A percentile compares a stretch with the other conserved stretches of the same genome.
phyloP scores from a whole-genome alignment of 1,140 invertebrate genomes.

The Halotydeus destructor region DNA sequence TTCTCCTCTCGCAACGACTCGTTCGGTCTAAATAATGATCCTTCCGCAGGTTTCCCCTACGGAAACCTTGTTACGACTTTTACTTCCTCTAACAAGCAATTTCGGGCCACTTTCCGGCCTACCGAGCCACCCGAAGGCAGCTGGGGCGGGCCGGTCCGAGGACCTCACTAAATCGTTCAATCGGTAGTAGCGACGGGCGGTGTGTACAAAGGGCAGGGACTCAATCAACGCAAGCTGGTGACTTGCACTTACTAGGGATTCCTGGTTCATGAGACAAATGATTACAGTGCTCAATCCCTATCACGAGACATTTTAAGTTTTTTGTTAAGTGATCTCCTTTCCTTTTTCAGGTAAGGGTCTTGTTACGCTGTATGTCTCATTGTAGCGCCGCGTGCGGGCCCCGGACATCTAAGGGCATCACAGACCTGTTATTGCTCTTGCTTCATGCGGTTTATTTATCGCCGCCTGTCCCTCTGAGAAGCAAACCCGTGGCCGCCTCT shows the following conservation, averaged over 20 bases:
- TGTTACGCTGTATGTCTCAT: conserved; percentile 40
- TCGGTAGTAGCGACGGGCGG: conserved; percentile 74
- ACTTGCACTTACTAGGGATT: conserved; percentile 69
- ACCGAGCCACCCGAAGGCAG: too few relatives aligned
- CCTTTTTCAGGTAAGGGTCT: conserved; percentile 40
- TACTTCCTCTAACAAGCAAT: too few relatives aligned
- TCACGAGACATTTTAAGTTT: conserved; percentile 52
- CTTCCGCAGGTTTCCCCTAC: too few relatives aligned
- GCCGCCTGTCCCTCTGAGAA: conserved; percentile 40
- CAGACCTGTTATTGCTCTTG: conserved; percentile 64
- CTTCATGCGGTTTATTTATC: too few relatives aligned
- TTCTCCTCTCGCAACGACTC: too few relatives aligned
- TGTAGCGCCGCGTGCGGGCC: conserved; percentile 62
- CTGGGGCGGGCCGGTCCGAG: too few relatives aligned
- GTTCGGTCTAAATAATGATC: too few relatives aligned
- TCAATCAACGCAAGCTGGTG: conserved; percentile 63
- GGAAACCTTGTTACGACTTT: too few relatives aligned
- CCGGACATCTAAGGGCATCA: conserved; percentile 59
- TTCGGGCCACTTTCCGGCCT: too few relatives aligned
- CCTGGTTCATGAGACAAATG: conserved; percentile 60
- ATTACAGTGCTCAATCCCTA: conserved; percentile 62
- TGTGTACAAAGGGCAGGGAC: conserved; percentile 73
- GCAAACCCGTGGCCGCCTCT: conserved; percentile 23
- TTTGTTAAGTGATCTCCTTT: conserved; percentile 52
- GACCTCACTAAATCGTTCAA: too few relatives aligned